A percentile compares a stretch with the other conserved stretches of the same genome.
phyloP scores from a whole-genome alignment of 2,113 vertebrate species.

The Craseonycteris thonglongyai region DNA sequence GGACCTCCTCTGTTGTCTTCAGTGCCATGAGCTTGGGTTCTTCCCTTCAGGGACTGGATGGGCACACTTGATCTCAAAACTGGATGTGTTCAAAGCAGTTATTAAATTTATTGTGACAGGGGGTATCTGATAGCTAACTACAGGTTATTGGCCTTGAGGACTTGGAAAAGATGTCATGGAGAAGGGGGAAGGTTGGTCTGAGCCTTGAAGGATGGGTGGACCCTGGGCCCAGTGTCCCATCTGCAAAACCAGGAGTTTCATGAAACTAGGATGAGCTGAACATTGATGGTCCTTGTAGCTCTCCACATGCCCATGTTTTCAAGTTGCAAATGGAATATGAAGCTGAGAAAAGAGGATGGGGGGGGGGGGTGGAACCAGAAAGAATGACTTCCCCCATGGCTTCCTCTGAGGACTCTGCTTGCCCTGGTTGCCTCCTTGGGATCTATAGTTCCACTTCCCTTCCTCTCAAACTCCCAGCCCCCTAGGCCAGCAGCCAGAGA shows the following conservation, averaged over 20 bases:
- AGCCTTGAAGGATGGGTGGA: background rate
- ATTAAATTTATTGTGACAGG: background rate
- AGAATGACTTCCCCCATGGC: background rate
- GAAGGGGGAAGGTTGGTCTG: background rate
- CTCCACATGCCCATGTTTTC: background rate
- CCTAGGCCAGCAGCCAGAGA: background rate
- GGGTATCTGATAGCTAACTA: background rate
- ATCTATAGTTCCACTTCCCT: background rate
- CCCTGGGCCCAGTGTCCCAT: background rate
- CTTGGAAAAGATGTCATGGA: background rate
- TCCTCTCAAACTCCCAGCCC: background rate
- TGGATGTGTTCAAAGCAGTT: background rate
- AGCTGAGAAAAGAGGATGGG: background rate
- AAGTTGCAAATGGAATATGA: background rate
- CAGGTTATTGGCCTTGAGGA: background rate
- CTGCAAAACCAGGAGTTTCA: constrained; percentile 8
- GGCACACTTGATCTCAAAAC: background rate
- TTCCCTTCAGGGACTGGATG: background rate
- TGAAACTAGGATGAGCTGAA: background rate
- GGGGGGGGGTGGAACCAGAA: background rate
- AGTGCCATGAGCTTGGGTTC: background rate
- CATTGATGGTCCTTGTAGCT: background rate
- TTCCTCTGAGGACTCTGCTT: background rate
- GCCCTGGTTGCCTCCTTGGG: background rate
- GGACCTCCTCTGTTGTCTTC: background rate